Evolutionary conservation across 1,140 invertebrate species (phyloP).

Genomic region (Macrobrachium nipponense): DNA sequence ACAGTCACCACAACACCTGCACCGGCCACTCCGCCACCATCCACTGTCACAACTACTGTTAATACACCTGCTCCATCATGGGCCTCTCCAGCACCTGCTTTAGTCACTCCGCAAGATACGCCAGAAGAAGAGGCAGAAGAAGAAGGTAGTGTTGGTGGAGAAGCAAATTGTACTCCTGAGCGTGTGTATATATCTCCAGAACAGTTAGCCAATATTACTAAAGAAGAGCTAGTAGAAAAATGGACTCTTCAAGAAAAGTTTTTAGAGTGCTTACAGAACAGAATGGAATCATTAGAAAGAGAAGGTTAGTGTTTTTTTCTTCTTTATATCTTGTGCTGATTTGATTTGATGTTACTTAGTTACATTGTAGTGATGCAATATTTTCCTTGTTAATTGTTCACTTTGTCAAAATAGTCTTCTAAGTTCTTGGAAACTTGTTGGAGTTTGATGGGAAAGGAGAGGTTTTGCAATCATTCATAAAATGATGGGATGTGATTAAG

Average conservation of each 20-base stretch:
- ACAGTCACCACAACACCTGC: neutral
- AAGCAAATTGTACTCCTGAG: constrained; percentile 32
- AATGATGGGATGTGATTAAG: no score
- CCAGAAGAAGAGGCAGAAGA: constrained; percentile 35
- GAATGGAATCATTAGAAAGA: constrained; percentile 71
- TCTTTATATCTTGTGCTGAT: neutral
- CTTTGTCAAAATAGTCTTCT: no score
- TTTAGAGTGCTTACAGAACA: constrained; percentile 71
- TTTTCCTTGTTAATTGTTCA: no score
- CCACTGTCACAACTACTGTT: neutral
- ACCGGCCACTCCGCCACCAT: neutral
- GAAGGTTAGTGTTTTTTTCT: constrained; percentile 61
- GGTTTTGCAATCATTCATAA: no score
- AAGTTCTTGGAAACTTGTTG: no score
- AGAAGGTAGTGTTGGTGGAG: constrained; percentile 28
- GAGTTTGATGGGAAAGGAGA: no score
- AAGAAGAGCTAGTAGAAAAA: constrained; percentile 72
- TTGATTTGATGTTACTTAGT: neutral
- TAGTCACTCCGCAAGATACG: constrained; percentile 13
- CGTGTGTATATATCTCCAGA: constrained; percentile 70
- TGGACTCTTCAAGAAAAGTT: constrained; percentile 73
- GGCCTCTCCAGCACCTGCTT: neutral
- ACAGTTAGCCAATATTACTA: constrained; percentile 70
- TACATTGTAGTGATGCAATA: neutral
- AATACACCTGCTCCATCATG: neutral